These are phyloP conservation scores for Sebastiscus tertius DNA, from an alignment of 2,797 vertebrate species.

Conservation along the genomic window DNA sequence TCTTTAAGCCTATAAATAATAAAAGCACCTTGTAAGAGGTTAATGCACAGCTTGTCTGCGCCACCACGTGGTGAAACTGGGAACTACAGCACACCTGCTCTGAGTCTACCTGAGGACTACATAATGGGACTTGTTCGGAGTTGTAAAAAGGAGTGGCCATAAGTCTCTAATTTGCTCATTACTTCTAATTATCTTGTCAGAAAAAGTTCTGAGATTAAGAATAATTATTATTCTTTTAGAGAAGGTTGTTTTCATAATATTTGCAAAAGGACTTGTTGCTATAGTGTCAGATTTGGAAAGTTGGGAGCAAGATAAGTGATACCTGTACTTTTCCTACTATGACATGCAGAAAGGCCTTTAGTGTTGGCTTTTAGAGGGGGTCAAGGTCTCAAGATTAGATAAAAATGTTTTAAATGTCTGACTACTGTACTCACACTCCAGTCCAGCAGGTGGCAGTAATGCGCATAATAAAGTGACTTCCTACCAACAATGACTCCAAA, in stretches of 20 bases:
- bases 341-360: neutral
- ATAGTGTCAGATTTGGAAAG: neutral
- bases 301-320: neutral
- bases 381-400: neutral
- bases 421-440: neutral
- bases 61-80: neutral
- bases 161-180: neutral
- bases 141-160: neutral
- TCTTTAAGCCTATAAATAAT: neutral
- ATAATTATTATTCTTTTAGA: neutral
- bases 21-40: neutral
- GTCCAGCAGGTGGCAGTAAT: constrained; percentile 11
- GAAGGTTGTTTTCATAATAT: neutral
- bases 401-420: neutral
- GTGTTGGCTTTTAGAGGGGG: neutral
- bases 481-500: neutral
- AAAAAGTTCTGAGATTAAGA: neutral
- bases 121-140: neutral
- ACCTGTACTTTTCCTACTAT: neutral
- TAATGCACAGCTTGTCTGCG: neutral
- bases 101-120: neutral
- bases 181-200: neutral
- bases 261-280: neutral
- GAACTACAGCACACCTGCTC: neutral
- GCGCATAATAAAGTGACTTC: fast-evolving